Evolutionary conservation across 1,140 invertebrate species (phyloP), one percentile per base, ranked within the genome.

Genomic region (Drosophila navojoa): DNA sequence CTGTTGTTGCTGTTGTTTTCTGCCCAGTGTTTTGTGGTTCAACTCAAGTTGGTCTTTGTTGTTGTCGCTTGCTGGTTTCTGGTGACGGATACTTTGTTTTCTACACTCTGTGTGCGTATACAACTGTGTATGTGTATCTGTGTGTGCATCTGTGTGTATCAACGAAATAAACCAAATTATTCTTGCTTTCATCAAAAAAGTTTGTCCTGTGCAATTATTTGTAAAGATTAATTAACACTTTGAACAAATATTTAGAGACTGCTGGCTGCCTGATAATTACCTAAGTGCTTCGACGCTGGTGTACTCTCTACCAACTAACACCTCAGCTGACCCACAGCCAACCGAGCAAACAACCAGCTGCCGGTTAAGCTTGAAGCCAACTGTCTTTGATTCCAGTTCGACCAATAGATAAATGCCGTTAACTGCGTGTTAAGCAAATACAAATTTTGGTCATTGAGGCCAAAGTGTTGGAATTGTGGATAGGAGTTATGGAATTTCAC

Each of bases 221-320:
- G 81, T 78, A 70, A 84, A 78, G 85, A 90, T 89, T 89, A 89
- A 89, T 89, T 89, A 89, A 90, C 84, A 89, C 84, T 89, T 89
- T 79, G 71, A 84, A 90, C 84, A 90, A 80, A 89, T 87, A 89
- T 87, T 89, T 84, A 66, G 73, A 66, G 73, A 69, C 66, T 71
- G 74, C 63, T 75, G 77, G 66, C 61, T 71, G 68, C 40, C 66
- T 73, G 71, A 73, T 89, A 90, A 90, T 89, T 89, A 75, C 69
- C 73, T 68, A 74, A 84, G 70, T 77, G 76, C 15, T 59, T 69
- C 32, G 35, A 38, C 19, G 19, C 19, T 38, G 13, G 25, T n/a
- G 35, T 49, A 22, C 11, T 32, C 11, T 32, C 44, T 40, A 40
- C 10, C 13, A 58, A 29, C 19, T 29, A 22, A 59, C 40, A 49